These are phyloP conservation scores for Eurytoma californica DNA, from an alignment of 2,888 invertebrate genomes.

Conservation along the genomic window DNA sequence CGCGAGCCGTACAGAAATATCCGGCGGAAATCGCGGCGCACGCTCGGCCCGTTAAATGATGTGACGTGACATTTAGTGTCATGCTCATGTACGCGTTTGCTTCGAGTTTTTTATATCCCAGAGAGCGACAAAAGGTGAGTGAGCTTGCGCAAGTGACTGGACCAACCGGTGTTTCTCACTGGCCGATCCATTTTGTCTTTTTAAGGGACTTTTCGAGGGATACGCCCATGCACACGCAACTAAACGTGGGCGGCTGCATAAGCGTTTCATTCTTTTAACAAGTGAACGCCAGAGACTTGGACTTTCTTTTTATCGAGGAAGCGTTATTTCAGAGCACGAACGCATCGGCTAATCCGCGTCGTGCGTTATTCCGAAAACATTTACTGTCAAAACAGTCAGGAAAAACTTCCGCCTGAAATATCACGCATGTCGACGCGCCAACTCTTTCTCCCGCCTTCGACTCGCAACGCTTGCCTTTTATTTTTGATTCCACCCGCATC, in stretches of 20 bases:
- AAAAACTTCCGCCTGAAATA: slow-evolving; percentile 33
- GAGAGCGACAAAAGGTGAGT: slow-evolving; percentile 13
- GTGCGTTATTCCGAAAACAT: slow-evolving; percentile 29
- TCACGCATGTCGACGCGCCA: slow-evolving; percentile 24
- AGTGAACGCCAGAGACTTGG: background rate
- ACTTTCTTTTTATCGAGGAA: background rate
- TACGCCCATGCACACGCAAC: background rate
- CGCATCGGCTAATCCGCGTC: slow-evolving; percentile 17
- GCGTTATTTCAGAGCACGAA: background rate
- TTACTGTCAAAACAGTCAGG: slow-evolving; percentile 37
- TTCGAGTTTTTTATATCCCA: background rate
- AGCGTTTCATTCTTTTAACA: background rate
- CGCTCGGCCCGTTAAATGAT: slow-evolving; percentile 49
- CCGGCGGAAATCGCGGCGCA: slow-evolving; percentile 52
- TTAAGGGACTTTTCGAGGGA: background rate
- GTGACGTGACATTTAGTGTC: slow-evolving; percentile 47
- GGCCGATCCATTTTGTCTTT: background rate
- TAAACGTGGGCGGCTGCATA: too few species aligned
- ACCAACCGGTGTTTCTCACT: background rate
- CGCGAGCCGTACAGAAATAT: slow-evolving; percentile 49
- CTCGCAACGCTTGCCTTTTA: slow-evolving; percentile 16
- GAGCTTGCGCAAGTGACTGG: slow-evolving; percentile 26
- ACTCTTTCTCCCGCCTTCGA: slow-evolving; percentile 27
- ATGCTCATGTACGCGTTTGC: background rate
- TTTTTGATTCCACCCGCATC: background rate